A percentile compares a stretch with the other conserved stretches of the same genome.
phyloP scores from a whole-genome alignment of 2,888 invertebrate species.

The Eudemis profundana region DNA sequence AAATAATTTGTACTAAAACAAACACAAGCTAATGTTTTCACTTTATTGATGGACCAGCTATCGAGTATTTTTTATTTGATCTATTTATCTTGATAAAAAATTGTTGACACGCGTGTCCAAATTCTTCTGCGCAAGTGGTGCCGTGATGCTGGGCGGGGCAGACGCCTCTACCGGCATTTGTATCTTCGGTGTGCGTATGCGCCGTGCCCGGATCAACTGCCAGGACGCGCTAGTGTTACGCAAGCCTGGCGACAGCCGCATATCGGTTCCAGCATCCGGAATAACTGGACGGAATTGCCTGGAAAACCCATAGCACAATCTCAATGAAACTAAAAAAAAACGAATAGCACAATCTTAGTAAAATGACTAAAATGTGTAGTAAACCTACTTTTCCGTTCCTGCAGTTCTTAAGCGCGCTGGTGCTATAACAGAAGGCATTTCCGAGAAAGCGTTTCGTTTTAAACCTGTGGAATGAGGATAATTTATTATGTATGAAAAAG shows the following conservation, averaged over 20 bases:
- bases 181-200: slow-evolving; percentile 68
- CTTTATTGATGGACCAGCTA: background rate
- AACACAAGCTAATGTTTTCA: background rate
- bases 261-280: slow-evolving; percentile 63
- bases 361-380: background rate
- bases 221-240: slow-evolving; percentile 70
- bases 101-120: slow-evolving; percentile 67
- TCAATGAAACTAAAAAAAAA: slow-evolving; percentile 44
- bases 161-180: slow-evolving; percentile 66
- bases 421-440: slow-evolving; percentile 73
- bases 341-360: background rate
- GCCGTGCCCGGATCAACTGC: slow-evolving; percentile 76
- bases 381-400: slow-evolving; percentile 69
- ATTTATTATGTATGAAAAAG: too few species aligned
- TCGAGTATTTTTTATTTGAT: too few species aligned
- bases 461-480: too few species aligned
- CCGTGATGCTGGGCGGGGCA: slow-evolving; percentile 66
- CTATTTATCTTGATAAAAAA: slow-evolving; percentile 55
- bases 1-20: too few species aligned
- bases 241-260: slow-evolving; percentile 58
- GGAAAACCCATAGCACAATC: slow-evolving; percentile 47
- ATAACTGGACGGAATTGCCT: slow-evolving; percentile 69
- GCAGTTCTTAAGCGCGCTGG: slow-evolving; percentile 73
- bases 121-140: slow-evolving; percentile 69
- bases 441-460: slow-evolving; percentile 69